Percentiles rank a stretch among this genome's conserved stretches.
Conservation (phyloP, 2,113 vertebrate species). For the Dipodomys spectabilis region DNA sequence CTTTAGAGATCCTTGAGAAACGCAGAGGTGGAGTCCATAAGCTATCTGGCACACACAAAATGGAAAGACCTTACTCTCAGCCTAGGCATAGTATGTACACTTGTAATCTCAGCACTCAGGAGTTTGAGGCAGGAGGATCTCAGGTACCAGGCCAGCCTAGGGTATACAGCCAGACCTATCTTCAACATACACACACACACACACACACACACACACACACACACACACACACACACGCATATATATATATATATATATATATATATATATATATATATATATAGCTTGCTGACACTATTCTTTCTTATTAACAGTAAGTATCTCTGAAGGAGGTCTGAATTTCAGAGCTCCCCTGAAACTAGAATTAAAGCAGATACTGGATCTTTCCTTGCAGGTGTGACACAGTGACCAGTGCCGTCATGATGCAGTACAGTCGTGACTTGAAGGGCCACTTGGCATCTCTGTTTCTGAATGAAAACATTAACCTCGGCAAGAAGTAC, state of each 20-base stretch:
- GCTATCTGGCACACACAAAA: neutral
- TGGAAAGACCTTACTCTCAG: neutral
- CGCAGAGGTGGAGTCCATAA: neutral
- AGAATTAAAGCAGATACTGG: neutral
- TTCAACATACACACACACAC: no score
- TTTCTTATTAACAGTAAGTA: neutral
- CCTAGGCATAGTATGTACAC: neutral
- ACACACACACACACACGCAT: no score
- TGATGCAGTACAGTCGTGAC: constrained; percentile 99
- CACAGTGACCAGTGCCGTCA: constrained; percentile 97
- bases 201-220: no score
- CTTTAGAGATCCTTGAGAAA: neutral
- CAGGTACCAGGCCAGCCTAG: neutral
- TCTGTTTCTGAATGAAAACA: constrained; percentile 98
- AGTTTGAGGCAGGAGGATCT: no score
- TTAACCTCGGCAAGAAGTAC: constrained; percentile 98
- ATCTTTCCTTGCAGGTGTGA: constrained; percentile 90
- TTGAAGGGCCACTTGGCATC: constrained; percentile 98
- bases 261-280: no score
- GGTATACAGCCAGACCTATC: neutral
- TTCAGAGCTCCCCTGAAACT: fast-evolving
- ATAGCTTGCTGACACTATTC: no score
- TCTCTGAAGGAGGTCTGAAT: neutral
- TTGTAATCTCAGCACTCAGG: neutral
- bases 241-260: neutral